Evolutionary conservation across 2,888 invertebrate genomes (phyloP).

Genomic region (Acanthosepion lycidas): DNA sequence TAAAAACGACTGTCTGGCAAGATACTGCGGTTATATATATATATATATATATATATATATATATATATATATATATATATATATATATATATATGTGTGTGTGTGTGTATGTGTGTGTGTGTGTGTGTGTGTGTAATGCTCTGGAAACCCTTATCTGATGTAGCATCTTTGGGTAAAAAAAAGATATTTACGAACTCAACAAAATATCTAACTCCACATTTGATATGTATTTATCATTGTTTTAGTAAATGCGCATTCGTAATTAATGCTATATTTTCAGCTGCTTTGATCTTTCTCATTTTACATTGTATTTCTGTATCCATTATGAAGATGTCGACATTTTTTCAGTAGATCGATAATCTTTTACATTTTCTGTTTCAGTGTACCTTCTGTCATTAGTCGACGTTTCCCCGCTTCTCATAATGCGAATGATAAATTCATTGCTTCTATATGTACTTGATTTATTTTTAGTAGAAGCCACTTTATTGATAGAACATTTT

Average conservation of each 20-base stretch:
- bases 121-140: not conserved
- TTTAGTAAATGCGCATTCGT: not conserved
- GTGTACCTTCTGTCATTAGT: not conserved
- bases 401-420: not conserved
- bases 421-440: not conserved
- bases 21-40: too few relatives aligned
- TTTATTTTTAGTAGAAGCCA: not conserved
- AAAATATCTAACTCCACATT: not conserved
- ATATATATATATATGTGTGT: too few relatives aligned
- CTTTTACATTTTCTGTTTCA: not conserved
- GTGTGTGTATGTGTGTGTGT: too few relatives aligned
- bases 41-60: too few relatives aligned
- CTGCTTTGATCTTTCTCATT: not conserved
- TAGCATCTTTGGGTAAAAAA: too few relatives aligned
- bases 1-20: too few relatives aligned
- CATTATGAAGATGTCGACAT: not conserved
- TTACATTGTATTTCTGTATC: not conserved
- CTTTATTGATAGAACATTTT: not conserved
- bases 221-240: not conserved
- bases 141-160: too few relatives aligned
- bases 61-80: too few relatives aligned
- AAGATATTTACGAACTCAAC: too few relatives aligned
- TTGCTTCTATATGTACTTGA: not conserved
- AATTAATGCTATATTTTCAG: not conserved
- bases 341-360: not conserved